Conservation (phyloP, 2,888 invertebrate species). For the Stegana nigrithorax region DNA sequence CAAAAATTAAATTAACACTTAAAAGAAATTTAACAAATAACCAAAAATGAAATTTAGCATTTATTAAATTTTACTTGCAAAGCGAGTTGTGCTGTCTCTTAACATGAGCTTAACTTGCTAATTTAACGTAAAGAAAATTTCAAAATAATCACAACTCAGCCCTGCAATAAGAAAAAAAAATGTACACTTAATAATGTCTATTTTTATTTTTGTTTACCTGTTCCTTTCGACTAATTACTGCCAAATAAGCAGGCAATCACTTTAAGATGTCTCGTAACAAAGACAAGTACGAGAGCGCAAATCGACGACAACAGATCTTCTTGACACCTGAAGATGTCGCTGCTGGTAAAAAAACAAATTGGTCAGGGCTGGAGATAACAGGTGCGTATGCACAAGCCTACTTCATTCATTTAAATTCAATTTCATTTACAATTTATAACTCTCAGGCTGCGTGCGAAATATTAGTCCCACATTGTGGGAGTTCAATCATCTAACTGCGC, state of each 20-base stretch:
- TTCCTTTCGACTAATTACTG: too few relatives aligned
- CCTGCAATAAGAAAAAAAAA: too few relatives aligned
- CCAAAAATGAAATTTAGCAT: slow-evolving; percentile 19
- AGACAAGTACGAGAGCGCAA: slow-evolving; percentile 89
- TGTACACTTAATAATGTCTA: slow-evolving; percentile 19
- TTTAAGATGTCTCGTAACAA: slow-evolving; percentile 80
- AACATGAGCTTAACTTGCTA: slow-evolving; percentile 58
- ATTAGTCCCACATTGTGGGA: slow-evolving; percentile 93
- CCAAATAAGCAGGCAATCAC: slow-evolving; percentile 60
- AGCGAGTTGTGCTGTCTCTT: slow-evolving; percentile 54
- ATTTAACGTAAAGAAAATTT: slow-evolving; percentile 23
- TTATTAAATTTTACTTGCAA: slow-evolving; percentile 26
- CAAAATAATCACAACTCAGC: too few relatives aligned
- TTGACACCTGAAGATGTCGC: slow-evolving; percentile 94
- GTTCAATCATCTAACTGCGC: slow-evolving; percentile 89
- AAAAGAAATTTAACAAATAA: slow-evolving; percentile 10
- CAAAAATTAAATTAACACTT: not conserved
- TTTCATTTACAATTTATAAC: slow-evolving; percentile 21
- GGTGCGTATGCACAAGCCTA: slow-evolving; percentile 70
- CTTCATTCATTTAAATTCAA: not conserved
- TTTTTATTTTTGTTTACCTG: slow-evolving; percentile 1
- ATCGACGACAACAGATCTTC: slow-evolving; percentile 87
- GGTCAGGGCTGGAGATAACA: slow-evolving; percentile 92
- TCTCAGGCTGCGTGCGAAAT: slow-evolving; percentile 91
- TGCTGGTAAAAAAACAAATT: slow-evolving; percentile 91